phyloP scores from a whole-genome alignment of 2,113 vertebrate species.

The Isichthys henryi region DNA sequence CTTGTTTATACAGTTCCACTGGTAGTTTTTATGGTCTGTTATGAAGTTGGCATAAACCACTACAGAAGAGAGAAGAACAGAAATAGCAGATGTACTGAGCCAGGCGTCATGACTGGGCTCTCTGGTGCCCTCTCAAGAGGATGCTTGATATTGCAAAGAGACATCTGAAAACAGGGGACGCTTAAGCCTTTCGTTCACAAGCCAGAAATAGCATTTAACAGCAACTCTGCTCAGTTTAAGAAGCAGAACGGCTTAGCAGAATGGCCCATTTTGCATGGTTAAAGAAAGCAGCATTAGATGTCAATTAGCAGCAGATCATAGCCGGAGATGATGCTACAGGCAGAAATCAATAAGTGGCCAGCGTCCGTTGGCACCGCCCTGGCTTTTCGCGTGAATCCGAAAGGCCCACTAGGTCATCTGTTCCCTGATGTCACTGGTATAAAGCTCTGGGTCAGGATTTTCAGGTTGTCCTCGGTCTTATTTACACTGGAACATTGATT shows the following conservation, averaged over 20 bases:
- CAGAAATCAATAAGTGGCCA: background rate
- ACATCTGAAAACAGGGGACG: background rate
- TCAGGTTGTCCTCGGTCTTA: background rate
- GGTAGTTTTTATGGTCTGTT: conserved; percentile 71
- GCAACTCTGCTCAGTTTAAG: background rate
- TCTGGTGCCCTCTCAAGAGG: background rate
- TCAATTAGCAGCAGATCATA: background rate
- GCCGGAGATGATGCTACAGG: background rate
- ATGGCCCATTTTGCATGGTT: background rate
- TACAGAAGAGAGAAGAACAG: conserved; percentile 51
- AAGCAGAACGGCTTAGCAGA: background rate
- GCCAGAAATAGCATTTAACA: background rate
- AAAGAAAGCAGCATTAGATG: background rate
- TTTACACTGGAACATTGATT: background rate
- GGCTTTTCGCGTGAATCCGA: background rate
- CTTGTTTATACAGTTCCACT: conserved; percentile 84
- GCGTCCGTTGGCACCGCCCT: background rate
- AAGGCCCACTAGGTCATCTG: background rate
- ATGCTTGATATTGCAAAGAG: background rate
- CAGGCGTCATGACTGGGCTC: conserved; percentile 21
- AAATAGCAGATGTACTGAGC: conserved; percentile 64
- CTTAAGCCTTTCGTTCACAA: background rate
- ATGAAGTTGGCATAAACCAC: conserved; percentile 75
- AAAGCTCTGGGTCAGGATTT: background rate
- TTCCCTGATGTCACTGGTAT: background rate